These are phyloP conservation scores for Bradypodion pumilum DNA, from an alignment of 2,797 vertebrate genomes.

Conservation along the genomic window DNA sequence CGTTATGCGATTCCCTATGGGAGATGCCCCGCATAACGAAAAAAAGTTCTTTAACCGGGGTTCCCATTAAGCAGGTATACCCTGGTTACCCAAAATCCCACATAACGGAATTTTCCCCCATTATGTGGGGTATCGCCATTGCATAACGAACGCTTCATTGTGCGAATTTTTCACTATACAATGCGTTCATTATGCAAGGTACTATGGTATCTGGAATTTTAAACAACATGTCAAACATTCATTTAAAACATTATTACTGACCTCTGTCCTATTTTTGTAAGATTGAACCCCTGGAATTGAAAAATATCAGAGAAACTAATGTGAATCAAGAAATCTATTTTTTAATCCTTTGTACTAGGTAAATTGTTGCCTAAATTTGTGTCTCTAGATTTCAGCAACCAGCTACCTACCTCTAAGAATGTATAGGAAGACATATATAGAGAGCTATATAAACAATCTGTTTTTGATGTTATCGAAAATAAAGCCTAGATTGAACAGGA, in stretches of 20 bases:
- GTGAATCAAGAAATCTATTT: conserved; percentile 9
- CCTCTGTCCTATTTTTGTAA: not conserved
- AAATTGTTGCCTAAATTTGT: conserved; percentile 31
- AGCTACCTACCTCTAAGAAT: conserved; percentile 6
- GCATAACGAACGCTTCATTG: no score
- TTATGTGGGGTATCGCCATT: no score
- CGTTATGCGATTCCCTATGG: no score
- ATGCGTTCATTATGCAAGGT: not conserved
- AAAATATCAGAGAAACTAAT: conserved; percentile 8
- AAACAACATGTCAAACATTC: conserved; percentile 14
- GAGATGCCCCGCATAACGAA: no score
- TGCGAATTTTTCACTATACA: no score
- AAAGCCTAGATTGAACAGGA: conserved; percentile 67
- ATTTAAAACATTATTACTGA: not conserved
- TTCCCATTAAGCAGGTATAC: no score
- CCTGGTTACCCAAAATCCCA: no score
- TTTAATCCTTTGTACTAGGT: not conserved
- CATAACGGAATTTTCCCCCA: no score
- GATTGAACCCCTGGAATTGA: not conserved
- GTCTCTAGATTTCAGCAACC: conserved; percentile 19
- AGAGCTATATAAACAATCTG: conserved; percentile 44
- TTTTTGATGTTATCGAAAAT: conserved; percentile 73
- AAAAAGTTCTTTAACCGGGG: no score
- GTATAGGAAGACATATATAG: conserved; percentile 33
- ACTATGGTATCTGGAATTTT: not conserved